Evolutionary conservation across 2,113 vertebrate genomes (phyloP), one percentile per base, ranked within the genome.

Genomic region (Euleptes europaea): DNA sequence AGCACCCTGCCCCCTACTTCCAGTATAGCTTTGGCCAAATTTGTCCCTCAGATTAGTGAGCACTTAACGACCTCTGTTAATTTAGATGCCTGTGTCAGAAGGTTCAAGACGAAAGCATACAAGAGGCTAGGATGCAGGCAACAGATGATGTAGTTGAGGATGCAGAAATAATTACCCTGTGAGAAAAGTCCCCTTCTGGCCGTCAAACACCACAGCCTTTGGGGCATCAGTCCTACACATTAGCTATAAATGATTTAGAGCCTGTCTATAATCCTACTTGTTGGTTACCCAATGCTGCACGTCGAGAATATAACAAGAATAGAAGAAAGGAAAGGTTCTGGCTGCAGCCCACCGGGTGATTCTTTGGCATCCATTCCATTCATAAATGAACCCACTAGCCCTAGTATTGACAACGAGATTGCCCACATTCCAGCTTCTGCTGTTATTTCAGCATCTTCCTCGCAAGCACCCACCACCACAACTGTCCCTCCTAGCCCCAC

Each of bases 371-470:
- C 98, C 80, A 99, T 99, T 94, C 99, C 99, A 0, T 99, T 99
- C 85, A 99, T 99, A 99, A 98, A 99, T 91, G 98, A 99, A 88
- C 99, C 98, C 0, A 98, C 98, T 57, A 99, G 98, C 93, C 98
- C 98, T 80, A 99, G 98, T 86, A 95, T 97, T 19, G 98, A 99
- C 90, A 97, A 95, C 75, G 98, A 99, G 79, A 95, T 95, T 51
- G 42, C 95, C 51, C 97, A 97, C 87, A 97, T 99, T 92, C 97
- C 97, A 5, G 97, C 98, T 67, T 98, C 97, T 40, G 97, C 97
- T 60, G 96, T 99, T 80, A 98, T 98, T 93, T 98, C 97, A 12
- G 96, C 95, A 84, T 96, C 96, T 85, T 89, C 96, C 86, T 94
- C 94, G 84, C 94, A 95, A 83, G 92, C 96, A 4, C 97, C 97